These are phyloP conservation scores for Chloropsis hardwickii DNA, from an alignment of 2,113 vertebrate species.

Conservation along the genomic window DNA sequence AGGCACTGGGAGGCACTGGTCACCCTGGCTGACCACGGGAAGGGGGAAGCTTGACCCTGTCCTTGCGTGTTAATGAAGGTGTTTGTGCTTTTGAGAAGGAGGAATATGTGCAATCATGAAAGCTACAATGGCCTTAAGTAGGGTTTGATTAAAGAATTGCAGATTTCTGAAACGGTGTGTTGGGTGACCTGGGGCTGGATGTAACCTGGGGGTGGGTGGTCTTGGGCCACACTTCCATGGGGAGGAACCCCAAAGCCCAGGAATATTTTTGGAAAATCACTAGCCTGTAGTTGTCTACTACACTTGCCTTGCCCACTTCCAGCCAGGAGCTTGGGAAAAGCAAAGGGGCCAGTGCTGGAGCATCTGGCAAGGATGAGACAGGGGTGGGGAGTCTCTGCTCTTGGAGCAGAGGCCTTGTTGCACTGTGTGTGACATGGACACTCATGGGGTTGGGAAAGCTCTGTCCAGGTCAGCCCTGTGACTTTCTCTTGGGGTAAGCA, in stretches of 20 bases:
- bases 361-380: background rate
- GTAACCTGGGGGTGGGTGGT: background rate
- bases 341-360: background rate
- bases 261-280: background rate
- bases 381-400: background rate
- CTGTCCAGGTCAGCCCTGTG: background rate
- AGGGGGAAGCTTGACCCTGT: background rate
- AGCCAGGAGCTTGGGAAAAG: background rate
- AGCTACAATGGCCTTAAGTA: background rate
- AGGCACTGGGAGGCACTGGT: background rate
- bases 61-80: background rate
- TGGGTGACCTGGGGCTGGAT: background rate
- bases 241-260: background rate
- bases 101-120: background rate
- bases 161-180: background rate
- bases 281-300: background rate
- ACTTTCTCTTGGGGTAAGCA: background rate
- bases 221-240: background rate
- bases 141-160: background rate
- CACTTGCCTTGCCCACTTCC: background rate
- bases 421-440: background rate
- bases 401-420: background rate
- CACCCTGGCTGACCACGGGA: rapidly evolving
- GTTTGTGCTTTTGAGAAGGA: background rate
- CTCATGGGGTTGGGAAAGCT: background rate